Evolutionary conservation across 2,797 vertebrate genomes (phyloP).

Genomic region (Leptatherina wallacei): DNA sequence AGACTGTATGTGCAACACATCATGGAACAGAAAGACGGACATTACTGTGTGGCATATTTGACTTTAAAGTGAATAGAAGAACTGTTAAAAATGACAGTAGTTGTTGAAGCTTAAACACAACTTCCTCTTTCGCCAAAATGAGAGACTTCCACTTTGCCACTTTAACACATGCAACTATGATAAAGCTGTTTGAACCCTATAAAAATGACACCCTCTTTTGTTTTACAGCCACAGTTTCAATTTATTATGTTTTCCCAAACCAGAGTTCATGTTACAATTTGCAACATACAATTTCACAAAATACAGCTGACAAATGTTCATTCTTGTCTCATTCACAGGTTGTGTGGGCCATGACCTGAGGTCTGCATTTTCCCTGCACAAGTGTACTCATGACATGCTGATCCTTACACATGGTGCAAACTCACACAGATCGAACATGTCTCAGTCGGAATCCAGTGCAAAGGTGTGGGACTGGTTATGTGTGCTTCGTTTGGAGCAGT

Average conservation of each 20-base stretch:
- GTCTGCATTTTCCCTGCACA: constrained; percentile 26
- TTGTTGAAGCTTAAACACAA: not conserved
- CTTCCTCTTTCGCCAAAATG: constrained; percentile 50
- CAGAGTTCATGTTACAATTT: not conserved
- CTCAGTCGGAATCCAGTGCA: constrained; percentile 59
- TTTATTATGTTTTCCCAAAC: constrained; percentile 10
- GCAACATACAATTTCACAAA: constrained; percentile 9
- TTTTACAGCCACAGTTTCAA: not conserved
- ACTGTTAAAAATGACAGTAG: constrained; percentile 2
- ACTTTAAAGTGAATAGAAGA: not conserved
- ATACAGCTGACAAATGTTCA: not conserved
- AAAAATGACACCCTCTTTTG: not conserved
- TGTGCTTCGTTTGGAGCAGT: constrained; percentile 89
- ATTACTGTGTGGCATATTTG: not conserved
- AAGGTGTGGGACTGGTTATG: constrained; percentile 86
- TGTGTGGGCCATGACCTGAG: constrained; percentile 42
- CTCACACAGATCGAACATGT: constrained; percentile 46
- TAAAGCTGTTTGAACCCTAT: not conserved
- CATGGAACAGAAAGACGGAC: not conserved
- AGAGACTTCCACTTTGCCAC: not conserved
- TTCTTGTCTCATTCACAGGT: constrained; percentile 53
- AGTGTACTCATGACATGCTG: constrained; percentile 7
- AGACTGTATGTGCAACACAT: not conserved
- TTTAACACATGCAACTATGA: constrained; percentile 1
- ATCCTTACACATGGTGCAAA: constrained; percentile 16